These are phyloP conservation scores for Entelurus aequoreus DNA, from an alignment of 2,113 vertebrate genomes.

Conservation along the genomic window DNA sequence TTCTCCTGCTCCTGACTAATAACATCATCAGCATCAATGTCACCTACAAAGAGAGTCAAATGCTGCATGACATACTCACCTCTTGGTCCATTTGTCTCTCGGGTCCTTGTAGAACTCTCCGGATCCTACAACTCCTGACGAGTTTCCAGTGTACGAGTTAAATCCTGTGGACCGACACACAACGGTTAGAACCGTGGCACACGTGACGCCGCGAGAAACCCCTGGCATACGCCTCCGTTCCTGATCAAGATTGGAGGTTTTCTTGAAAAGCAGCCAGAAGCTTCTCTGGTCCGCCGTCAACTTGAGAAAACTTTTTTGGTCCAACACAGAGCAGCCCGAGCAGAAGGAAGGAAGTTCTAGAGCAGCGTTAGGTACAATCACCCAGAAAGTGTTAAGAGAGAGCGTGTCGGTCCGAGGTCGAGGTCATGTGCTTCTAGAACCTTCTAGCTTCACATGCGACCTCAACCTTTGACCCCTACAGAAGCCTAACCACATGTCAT, in stretches of 20 bases:
- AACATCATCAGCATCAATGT: no score
- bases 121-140: slow-evolving; percentile 76
- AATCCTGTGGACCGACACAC: slow-evolving; percentile 73
- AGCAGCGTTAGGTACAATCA: slow-evolving; percentile 40
- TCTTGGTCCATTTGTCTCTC: slow-evolving; percentile 83
- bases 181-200: background rate
- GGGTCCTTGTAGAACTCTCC: slow-evolving; percentile 83
- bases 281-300: slow-evolving; percentile 27
- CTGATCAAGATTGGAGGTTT: no score
- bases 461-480: no score
- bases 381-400: background rate
- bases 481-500: slow-evolving; percentile 4
- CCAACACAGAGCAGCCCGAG: slow-evolving; percentile 59
- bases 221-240: slow-evolving; percentile 37
- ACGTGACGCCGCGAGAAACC: slow-evolving; percentile 41
- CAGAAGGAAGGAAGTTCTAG: slow-evolving; percentile 24
- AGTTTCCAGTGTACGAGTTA: slow-evolving; percentile 85
- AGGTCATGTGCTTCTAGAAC: background rate
- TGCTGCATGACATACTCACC: slow-evolving; percentile 66
- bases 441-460: no score
- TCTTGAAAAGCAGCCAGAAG: slow-evolving; percentile 47
- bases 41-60: background rate
- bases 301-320: background rate
- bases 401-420: background rate
- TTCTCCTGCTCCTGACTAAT: slow-evolving; percentile 82